Percentiles rank a stretch among this genome's conserved stretches.
These are phyloP conservation scores for Microtus oregoni DNA, from an alignment of 2,113 vertebrate genomes.

Conservation along the genomic window DNA sequence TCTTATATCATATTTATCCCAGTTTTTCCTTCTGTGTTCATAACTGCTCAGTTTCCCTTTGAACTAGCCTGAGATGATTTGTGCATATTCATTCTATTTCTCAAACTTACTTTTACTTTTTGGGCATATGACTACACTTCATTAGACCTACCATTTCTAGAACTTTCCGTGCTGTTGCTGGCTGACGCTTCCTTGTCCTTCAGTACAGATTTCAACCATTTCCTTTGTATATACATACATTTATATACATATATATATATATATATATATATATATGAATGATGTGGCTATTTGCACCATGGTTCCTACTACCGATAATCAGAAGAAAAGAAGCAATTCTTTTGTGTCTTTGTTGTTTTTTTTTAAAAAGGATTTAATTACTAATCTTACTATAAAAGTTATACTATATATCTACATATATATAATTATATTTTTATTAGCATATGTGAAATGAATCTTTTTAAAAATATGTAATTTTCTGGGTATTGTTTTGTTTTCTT, in stretches of 20 bases:
- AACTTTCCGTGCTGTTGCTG: background rate
- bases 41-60: background rate
- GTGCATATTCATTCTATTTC: background rate
- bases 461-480: background rate
- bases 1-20: background rate
- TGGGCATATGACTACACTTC: background rate
- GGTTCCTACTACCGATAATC: background rate
- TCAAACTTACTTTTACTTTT: background rate
- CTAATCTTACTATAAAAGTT: background rate
- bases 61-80: background rate
- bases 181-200: background rate
- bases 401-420: background rate
- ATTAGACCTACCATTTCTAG: background rate
- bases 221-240: background rate
- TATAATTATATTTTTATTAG: background rate
- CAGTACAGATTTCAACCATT: background rate
- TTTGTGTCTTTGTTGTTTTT: background rate
- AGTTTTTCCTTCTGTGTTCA: background rate
- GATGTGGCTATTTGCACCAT: background rate
- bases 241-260: accelerated
- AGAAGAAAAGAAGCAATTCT: background rate
- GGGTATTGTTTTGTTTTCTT: background rate
- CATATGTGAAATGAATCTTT: background rate
- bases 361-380: background rate
- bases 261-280: background rate